Percentiles rank a stretch among this genome's conserved stretches.
These are phyloP conservation scores for Toxotes chatareus DNA, from an alignment of 2,113 vertebrate species.

Conservation along the genomic window DNA sequence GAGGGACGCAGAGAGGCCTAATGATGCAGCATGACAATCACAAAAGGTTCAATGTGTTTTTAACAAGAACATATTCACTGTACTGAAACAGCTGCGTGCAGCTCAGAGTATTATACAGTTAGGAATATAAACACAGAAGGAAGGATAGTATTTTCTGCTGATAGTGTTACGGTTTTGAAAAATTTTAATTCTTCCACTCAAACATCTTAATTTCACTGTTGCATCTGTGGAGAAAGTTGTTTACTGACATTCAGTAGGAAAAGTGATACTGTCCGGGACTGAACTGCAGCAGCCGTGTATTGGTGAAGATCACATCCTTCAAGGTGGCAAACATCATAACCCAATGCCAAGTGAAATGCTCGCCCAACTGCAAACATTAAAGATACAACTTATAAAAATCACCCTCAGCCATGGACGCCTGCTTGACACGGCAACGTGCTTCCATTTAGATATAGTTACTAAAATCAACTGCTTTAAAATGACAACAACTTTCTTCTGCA, in stretches of 20 bases:
- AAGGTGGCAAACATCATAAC: conserved; percentile 12
- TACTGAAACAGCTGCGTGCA: conserved; percentile 53
- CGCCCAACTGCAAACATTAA: conserved; percentile 26
- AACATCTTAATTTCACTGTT: not conserved
- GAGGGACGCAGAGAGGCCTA: conserved; percentile 35
- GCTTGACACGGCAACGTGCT: not conserved
- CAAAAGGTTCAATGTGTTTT: conserved; percentile 33
- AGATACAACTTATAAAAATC: conserved; percentile 11
- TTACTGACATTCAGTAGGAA: not conserved
- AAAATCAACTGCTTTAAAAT: conserved; percentile 42
- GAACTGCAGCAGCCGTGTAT: not conserved
- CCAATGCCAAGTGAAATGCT: conserved; percentile 26
- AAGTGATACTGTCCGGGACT: conserved; percentile 20
- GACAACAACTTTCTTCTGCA: not conserved
- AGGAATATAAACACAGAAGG: conserved; percentile 39
- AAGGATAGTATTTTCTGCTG: conserved; percentile 22
- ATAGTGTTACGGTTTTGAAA: conserved; percentile 40
- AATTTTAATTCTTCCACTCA: conserved; percentile 24
- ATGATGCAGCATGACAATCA: conserved; percentile 20
- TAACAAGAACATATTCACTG: conserved; percentile 31
- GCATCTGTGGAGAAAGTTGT: not conserved
- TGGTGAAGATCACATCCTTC: not conserved
- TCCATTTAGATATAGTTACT: conserved; percentile 14
- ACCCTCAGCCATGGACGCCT: not conserved
- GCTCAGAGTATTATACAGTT: conserved; percentile 36